A percentile compares a stretch with the other conserved stretches of the same genome.
Conservation (phyloP, 2,113 vertebrate species). For the Chlamydotis undulata region DNA sequence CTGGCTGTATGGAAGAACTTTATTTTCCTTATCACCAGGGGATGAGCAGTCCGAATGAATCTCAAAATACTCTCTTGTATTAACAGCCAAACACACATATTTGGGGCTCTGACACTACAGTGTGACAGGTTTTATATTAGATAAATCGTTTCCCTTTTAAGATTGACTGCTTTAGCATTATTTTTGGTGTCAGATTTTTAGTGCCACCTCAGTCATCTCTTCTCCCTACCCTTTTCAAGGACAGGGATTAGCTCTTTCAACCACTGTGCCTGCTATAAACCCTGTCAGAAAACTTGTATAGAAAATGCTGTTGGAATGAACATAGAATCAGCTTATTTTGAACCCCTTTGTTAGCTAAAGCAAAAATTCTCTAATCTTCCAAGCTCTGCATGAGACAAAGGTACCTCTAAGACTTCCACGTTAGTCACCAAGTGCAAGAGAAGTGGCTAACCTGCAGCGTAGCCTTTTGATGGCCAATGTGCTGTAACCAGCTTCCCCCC, state of each 20-base stretch:
- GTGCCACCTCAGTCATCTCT: not conserved
- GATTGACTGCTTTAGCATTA: not conserved
- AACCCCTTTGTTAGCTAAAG: not conserved
- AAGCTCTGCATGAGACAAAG: not conserved
- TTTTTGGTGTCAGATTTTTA: not conserved
- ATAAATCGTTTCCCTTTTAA: not conserved
- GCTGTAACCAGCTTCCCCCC: not conserved
- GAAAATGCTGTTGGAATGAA: not conserved
- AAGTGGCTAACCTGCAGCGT: fast-evolving
- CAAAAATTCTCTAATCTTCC: not conserved
- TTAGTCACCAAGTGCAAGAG: not conserved
- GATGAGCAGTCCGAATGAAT: not conserved
- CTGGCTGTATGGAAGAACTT: not conserved
- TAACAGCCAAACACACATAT: not conserved
- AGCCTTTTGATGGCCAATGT: not conserved
- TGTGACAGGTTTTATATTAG: not conserved
- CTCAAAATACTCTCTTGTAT: not conserved
- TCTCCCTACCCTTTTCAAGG: not conserved
- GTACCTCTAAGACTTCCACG: not conserved
- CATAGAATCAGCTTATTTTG: not conserved
- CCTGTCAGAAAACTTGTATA: not conserved
- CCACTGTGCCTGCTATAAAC: not conserved
- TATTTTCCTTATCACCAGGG: not conserved
- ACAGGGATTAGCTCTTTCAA: not conserved
- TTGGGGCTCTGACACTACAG: not conserved